Evolutionary conservation across 2,888 invertebrate genomes (phyloP).

Genomic region (Torymus aiolomorphi): DNA sequence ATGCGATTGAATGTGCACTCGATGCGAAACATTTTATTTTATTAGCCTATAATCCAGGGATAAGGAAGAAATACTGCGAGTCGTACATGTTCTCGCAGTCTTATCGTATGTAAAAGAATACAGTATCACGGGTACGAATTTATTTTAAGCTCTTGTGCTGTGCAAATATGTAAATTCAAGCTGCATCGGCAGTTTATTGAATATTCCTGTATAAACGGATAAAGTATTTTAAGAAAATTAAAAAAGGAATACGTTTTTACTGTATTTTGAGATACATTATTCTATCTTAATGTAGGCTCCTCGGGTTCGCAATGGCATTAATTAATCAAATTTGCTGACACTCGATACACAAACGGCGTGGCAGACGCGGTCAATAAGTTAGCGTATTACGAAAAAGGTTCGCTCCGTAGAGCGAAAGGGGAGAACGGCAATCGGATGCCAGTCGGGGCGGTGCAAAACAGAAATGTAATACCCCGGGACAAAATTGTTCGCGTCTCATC

Average conservation of each 20-base stretch:
- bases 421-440: slow-evolving; percentile 34
- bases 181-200: too few relatives aligned
- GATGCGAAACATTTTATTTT: slow-evolving; percentile 1
- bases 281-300: too few relatives aligned
- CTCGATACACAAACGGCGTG: slow-evolving; percentile 10
- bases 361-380: slow-evolving; percentile 4
- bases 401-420: background rate
- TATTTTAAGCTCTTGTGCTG: too few relatives aligned
- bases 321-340: slow-evolving; percentile 14
- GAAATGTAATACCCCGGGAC: slow-evolving; percentile 36
- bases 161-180: too few relatives aligned
- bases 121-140: too few relatives aligned
- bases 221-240: background rate
- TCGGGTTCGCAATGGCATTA: background rate
- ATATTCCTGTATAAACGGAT: too few relatives aligned
- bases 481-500: slow-evolving; percentile 56
- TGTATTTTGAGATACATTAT: too few relatives aligned
- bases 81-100: background rate
- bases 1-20: slow-evolving; percentile 15
- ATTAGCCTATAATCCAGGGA: background rate
- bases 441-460: slow-evolving; percentile 5
- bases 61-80: background rate
- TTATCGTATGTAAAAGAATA: background rate
- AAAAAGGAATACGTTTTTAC: background rate
- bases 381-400: slow-evolving; percentile 13